phyloP scores from a whole-genome alignment of 2,888 invertebrate species.

The Microchrysa polita region DNA sequence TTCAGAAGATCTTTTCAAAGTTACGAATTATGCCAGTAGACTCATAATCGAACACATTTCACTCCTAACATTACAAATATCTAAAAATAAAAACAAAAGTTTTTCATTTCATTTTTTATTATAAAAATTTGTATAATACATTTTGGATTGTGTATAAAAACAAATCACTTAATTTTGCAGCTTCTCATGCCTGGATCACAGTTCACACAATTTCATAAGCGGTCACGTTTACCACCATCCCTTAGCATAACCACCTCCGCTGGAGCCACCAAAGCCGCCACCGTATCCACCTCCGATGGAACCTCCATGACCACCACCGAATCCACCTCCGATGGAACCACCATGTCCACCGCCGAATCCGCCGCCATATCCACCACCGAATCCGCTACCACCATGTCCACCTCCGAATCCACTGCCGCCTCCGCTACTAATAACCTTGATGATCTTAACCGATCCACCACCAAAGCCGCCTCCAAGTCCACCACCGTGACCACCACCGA shows the following conservation, averaged over 20 bases:
- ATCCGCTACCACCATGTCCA: slow-evolving; percentile 16
- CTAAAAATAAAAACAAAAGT: no score
- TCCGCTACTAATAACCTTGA: not conserved
- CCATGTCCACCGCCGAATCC: slow-evolving; percentile 25
- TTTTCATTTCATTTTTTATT: no score
- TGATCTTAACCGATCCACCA: no score
- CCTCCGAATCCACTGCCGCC: slow-evolving; percentile 19
- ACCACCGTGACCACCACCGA: slow-evolving; percentile 6
- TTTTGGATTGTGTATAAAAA: no score
- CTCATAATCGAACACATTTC: no score
- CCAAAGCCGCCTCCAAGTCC: not conserved
- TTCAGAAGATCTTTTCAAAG: no score
- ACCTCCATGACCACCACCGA: slow-evolving; percentile 27
- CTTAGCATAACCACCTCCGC: slow-evolving; percentile 20
- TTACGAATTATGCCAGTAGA: no score
- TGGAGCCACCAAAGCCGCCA: not conserved
- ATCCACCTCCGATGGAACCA: slow-evolving; percentile 38
- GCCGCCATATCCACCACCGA: slow-evolving; percentile 3
- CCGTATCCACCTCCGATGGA: not conserved
- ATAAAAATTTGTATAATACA: no score
- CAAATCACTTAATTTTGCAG: no score
- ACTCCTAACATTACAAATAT: no score
- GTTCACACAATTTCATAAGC: not conserved
- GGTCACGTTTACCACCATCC: slow-evolving; percentile 11
- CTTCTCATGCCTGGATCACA: slow-evolving; percentile 65